These are phyloP conservation scores for Sinella curviseta DNA, from an alignment of 1,140 invertebrate species.

Conservation along the genomic window DNA sequence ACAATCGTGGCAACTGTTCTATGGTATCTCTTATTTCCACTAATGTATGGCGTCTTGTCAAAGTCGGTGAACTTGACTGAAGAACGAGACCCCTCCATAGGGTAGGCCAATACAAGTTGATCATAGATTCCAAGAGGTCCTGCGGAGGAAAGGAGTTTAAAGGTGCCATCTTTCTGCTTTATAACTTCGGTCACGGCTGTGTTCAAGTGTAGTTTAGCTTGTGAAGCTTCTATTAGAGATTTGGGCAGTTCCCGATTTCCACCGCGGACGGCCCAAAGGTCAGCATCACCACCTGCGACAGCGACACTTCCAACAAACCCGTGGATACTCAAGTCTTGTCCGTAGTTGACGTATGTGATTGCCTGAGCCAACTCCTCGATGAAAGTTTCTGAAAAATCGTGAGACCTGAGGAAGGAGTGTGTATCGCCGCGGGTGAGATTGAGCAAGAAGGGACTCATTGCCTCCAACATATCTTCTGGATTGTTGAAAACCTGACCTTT, in stretches of 20 bases:
- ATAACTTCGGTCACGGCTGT: slow-evolving; percentile 27
- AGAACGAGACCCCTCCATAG: slow-evolving; percentile 53
- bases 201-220: slow-evolving; percentile 40
- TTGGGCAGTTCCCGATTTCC: slow-evolving; percentile 64
- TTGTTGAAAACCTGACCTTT: slow-evolving; percentile 58
- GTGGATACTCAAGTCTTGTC: slow-evolving; percentile 63
- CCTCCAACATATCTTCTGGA: slow-evolving; percentile 58
- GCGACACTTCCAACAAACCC: slow-evolving; percentile 64
- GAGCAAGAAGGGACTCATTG: slow-evolving; percentile 60
- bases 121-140: slow-evolving; percentile 57
- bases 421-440: slow-evolving; percentile 57
- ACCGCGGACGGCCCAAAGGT: slow-evolving; percentile 64
- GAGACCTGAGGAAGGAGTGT: slow-evolving; percentile 55
- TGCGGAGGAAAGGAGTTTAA: neutral
- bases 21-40: slow-evolving; percentile 57
- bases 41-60: neutral
- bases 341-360: slow-evolving; percentile 65
- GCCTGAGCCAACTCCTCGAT: slow-evolving; percentile 64
- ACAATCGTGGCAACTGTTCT: slow-evolving; percentile 64
- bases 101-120: slow-evolving; percentile 64
- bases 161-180: slow-evolving; percentile 28
- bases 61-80: slow-evolving; percentile 44
- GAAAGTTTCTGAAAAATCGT: slow-evolving; percentile 57
- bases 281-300: slow-evolving; percentile 60
- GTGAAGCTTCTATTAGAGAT: slow-evolving; percentile 55